Conservation (phyloP, 37 sponge, comb jelly and placozoan genomes). For the Spongilla lacustris region DNA sequence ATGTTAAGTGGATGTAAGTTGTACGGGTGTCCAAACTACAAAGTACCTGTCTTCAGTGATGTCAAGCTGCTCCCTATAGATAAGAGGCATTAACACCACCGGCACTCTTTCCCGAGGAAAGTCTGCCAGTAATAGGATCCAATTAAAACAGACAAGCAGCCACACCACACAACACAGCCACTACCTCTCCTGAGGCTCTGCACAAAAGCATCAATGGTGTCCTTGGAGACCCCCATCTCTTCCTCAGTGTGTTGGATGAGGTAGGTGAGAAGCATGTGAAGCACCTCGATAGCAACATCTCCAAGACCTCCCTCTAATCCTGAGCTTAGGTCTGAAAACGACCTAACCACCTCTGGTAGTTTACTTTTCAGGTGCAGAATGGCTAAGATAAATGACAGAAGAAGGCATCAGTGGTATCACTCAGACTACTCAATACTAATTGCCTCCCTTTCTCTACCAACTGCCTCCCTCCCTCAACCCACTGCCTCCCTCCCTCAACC, state of each 20-base stretch:
- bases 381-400: constrained; percentile 41
- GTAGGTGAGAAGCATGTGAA: constrained; percentile 79
- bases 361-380: constrained; percentile 61
- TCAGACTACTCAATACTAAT: too few relatives aligned
- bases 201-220: constrained; percentile 72
- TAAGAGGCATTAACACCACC: constrained; percentile 79
- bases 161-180: background rate
- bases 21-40: background rate
- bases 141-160: background rate
- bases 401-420: background rate
- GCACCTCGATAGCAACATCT: constrained; percentile 83
- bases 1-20: background rate
- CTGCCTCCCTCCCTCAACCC: too few relatives aligned
- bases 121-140: constrained; percentile 35
- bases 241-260: constrained; percentile 64
- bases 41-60: constrained; percentile 81
- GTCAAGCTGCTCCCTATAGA: constrained; percentile 78
- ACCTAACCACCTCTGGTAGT: constrained; percentile 78
- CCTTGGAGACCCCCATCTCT: constrained; percentile 57
- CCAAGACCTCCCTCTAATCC: constrained; percentile 80
- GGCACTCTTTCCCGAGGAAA: constrained; percentile 89
- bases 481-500: too few relatives aligned
- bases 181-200: constrained; percentile 69
- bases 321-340: constrained; percentile 75
- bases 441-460: too few relatives aligned